Percentiles rank a stretch among this genome's conserved stretches.
Conservation (phyloP, 2,888 invertebrate genomes). For the Pheosia tremula region DNA sequence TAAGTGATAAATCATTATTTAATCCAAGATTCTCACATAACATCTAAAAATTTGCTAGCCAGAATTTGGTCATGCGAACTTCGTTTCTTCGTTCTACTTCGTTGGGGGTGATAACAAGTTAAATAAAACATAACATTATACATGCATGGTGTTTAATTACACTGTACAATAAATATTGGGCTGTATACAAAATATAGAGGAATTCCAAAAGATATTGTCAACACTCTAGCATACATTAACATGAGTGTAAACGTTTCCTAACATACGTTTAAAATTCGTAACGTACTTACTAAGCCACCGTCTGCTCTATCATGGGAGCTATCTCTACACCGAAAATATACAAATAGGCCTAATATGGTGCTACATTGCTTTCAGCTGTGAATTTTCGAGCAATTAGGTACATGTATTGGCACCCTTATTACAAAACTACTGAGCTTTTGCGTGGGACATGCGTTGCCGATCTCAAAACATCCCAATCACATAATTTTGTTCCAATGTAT, state of each 20-base stretch:
- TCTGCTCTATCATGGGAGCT: constrained; percentile 19
- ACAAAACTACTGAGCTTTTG: constrained; percentile 33
- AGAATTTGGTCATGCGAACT: too few species aligned
- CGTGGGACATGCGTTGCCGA: constrained; percentile 39
- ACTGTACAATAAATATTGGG: constrained; percentile 83
- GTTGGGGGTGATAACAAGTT: background rate
- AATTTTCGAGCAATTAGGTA: constrained; percentile 44
- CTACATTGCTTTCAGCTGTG: constrained; percentile 34
- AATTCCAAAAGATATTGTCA: constrained; percentile 83
- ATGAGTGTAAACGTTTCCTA: constrained; percentile 70
- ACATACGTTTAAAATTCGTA: constrained; percentile 66
- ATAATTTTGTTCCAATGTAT: background rate
- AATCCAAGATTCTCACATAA: too few species aligned
- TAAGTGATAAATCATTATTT: too few species aligned
- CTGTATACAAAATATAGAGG: constrained; percentile 83
- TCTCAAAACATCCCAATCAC: background rate
- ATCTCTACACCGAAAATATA: constrained; percentile 35
- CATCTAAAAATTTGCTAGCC: too few species aligned
- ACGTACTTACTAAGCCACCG: constrained; percentile 48
- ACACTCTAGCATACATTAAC: constrained; percentile 74
- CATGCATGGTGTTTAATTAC: constrained; percentile 84
- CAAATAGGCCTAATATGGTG: constrained; percentile 47
- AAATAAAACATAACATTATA: constrained; percentile 54
- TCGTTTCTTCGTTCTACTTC: too few species aligned
- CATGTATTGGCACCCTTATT: constrained; percentile 57